Base-by-base conservation (phyloP, 2,888 invertebrate species). In the Hydropsyche betteni region DNA sequence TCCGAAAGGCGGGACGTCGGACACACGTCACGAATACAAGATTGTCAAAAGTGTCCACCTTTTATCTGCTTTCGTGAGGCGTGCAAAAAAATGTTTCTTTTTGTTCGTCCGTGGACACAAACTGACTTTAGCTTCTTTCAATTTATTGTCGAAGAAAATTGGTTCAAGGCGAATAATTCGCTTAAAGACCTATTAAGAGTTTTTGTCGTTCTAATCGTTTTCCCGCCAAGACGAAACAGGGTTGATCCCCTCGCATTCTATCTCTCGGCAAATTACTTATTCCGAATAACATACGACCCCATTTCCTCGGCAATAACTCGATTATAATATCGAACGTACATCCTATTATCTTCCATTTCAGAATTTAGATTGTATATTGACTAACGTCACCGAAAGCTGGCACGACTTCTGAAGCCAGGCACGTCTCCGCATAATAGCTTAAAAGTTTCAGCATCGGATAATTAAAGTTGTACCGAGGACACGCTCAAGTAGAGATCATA, bases 271-370 rank as follows among this genome's bases (percentile, higher is more conserved):
- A 75, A 78, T 78, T 76, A 77, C 75, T 75, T 72, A 76, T 78
- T 78, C 78, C 74, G 53, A 75, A 78, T 78, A 78, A 77, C 78
- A 77, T 77, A 77, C 78, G 78, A 78, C 78, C 78, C 78, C 74
- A 78, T 75, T 78, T 78, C 77, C 76, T 51, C 14, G 75, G 77
- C 78, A 78, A 78, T 78, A 78, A 78, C 78, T 78, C 75, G 75
- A 78, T 78, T 77, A 78, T 44, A 78, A 77, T 77, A 74, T 44
- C 75, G 74, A 74, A 74, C 75, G 69, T 77, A 75, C 75, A 77
- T 77, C 76, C 76, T 77, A 78, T 78, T 78, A 78, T 77, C 78
- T 77, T 58, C 75, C 78, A 77, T 75, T 78, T 77, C 70, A 78
- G 75, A 76, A 71, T 76, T 75, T 78, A 73, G 78, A 76, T 76